Base-by-base conservation (phyloP, 2,113 vertebrate species). In the Sciurus niger region DNA sequence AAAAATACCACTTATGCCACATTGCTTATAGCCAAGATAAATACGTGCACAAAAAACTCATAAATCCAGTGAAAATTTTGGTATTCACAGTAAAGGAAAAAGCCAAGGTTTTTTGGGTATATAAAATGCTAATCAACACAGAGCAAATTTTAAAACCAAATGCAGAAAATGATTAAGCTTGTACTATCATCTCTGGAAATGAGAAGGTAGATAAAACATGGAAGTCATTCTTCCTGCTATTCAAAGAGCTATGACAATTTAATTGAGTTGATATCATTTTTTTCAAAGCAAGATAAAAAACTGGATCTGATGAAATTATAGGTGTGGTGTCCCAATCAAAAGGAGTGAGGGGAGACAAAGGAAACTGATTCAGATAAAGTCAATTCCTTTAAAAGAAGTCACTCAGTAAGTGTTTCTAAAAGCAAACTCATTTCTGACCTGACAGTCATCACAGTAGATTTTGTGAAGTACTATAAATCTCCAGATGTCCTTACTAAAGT, bases 401-500 rank as follows among this genome's bases (percentile, higher is more conserved):
- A n/a, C 9, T 83, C 72, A 32, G 40, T 74, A 67, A 55, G 30
- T 53, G 8, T n/a, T 43, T 55, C 34, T 79, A n/a, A 89, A 90
- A 77, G 40, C 53, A 97, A 91, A 88, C 20, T 48, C 22, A 78
- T 70, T 94, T 14, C 30, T 60, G 93, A 46, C 24, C 16, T 77
- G 58, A 74, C 28, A 30, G 53, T 91, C 72, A 85, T 63, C 37
- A 24, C 25, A 86, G 12, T 48, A 63, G 87, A 88, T 37, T 90
- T 53, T 93, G 28, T 77, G 40, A 89, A 95, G 77, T 80, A 46
- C 34, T 84, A n/a, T 30, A 94, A 82, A 32, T 93, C n/a, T 84
- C 40, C 77, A 84, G 55, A 18, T 67, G 40, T 14, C 58, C 18
- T 90, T 72, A 24, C 14, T 37, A 51, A 89, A 60, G 12, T 73